Percentiles rank a stretch among this genome's conserved stretches.
These are phyloP conservation scores for Sycophaga agraensis DNA, from an alignment of 1,140 invertebrate genomes.

Conservation along the genomic window DNA sequence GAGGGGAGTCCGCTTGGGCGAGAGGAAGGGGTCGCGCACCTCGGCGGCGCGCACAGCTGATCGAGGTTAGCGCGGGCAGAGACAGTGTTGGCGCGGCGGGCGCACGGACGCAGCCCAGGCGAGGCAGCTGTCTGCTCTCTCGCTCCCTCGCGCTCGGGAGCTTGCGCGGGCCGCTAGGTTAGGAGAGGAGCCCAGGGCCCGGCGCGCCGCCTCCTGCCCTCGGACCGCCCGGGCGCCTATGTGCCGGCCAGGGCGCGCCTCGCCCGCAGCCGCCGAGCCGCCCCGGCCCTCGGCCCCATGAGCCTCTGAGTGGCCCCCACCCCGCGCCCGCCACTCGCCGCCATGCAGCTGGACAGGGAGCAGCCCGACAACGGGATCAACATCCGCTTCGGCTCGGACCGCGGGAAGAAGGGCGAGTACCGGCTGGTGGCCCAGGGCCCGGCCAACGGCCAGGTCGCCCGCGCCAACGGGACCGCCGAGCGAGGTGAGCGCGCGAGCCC, in stretches of 20 bases:
- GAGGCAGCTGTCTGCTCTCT: too few species aligned
- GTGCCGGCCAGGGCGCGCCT: conserved; percentile 1
- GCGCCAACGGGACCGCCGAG: conserved; percentile 38
- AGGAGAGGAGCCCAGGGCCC: too few species aligned
- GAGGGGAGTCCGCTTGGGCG: not conserved
- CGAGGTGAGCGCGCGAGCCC: conserved; percentile 36
- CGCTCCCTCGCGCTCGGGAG: too few species aligned
- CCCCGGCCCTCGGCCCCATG: not conserved
- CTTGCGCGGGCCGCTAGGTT: too few species aligned
- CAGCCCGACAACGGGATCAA: conserved; percentile 49
- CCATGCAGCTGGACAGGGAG: conserved; percentile 41
- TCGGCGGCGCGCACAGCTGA: not conserved
- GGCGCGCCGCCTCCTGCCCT: too few species aligned
- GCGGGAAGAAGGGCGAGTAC: conserved; percentile 37
- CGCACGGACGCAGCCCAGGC: not conserved
- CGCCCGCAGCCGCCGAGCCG: not conserved
- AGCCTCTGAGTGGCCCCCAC: not conserved
- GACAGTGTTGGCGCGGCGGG: not conserved
- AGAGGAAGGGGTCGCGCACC: not conserved
- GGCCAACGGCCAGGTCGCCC: conserved; percentile 24
- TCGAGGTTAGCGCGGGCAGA: not conserved
- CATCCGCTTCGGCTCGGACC: conserved; percentile 46
- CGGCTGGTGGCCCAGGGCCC: conserved; percentile 36
- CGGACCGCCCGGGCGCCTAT: not conserved
- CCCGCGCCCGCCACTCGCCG: conserved; percentile 19